Conservation (phyloP, 2,797 vertebrate species). For the Lepus townsendii region DNA sequence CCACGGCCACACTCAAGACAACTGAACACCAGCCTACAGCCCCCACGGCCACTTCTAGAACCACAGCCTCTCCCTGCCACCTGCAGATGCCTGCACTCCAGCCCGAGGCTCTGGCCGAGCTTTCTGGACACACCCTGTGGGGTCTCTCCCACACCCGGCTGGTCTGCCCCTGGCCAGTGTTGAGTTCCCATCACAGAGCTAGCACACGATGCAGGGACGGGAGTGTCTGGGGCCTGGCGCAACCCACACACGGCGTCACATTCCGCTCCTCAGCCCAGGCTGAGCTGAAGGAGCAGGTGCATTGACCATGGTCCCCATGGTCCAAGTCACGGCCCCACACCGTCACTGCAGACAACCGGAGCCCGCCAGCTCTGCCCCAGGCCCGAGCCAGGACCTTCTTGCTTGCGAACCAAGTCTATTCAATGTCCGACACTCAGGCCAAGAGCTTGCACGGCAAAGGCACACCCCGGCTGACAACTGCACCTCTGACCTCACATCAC, state of each 20-base stretch:
- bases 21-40: not conserved
- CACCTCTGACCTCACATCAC: not conserved
- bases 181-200: no score
- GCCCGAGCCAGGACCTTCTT: not conserved
- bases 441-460: not conserved
- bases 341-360: not conserved
- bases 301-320: not conserved
- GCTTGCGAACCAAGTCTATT: slow-evolving; percentile 39
- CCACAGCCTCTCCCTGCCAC: not conserved
- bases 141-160: accelerated
- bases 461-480: not conserved
- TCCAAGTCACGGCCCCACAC: not conserved
- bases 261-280: not conserved
- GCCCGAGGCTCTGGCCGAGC: not conserved
- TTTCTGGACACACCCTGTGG: not conserved
- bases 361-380: slow-evolving; percentile 14
- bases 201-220: accelerated
- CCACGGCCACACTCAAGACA: not conserved
- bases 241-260: not conserved
- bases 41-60: not conserved
- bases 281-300: not conserved
- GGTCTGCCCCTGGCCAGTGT: not conserved
- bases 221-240: not conserved
- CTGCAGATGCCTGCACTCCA: not conserved
- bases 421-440: slow-evolving; percentile 48